Conservation (phyloP, 2,113 vertebrate genomes). For the Pedetes capensis region DNA sequence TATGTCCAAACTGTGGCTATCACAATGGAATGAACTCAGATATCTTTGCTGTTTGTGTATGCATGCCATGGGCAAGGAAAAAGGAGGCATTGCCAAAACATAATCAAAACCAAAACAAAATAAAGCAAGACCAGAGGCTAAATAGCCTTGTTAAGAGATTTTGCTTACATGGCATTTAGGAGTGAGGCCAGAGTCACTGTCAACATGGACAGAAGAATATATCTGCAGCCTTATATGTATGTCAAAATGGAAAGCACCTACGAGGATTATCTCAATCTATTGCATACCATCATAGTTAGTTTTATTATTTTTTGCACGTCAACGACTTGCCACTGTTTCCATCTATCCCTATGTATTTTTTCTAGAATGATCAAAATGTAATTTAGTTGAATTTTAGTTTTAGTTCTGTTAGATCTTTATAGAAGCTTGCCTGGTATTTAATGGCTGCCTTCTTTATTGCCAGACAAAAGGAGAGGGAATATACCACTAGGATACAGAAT, state of each 20-base stretch:
- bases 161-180: neutral
- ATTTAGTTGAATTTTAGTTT: slow-evolving; percentile 13
- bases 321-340: neutral
- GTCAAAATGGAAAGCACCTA: neutral
- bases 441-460: slow-evolving; percentile 35
- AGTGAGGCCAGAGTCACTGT: neutral
- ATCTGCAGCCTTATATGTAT: neutral
- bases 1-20: neutral
- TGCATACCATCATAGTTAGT: neutral
- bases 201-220: neutral
- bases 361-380: neutral
- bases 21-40: neutral
- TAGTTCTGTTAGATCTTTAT: slow-evolving; percentile 7
- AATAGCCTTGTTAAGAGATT: neutral
- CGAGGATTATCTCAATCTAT: neutral
- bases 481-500: slow-evolving; percentile 19
- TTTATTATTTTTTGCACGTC: neutral
- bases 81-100: neutral
- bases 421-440: slow-evolving; percentile 26
- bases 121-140: neutral
- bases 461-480: slow-evolving; percentile 45
- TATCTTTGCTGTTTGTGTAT: neutral
- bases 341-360: neutral
- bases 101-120: neutral
- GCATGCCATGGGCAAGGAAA: neutral